Conservation (phyloP, 2,113 vertebrate species). For the Psephotus haematonotus region DNA sequence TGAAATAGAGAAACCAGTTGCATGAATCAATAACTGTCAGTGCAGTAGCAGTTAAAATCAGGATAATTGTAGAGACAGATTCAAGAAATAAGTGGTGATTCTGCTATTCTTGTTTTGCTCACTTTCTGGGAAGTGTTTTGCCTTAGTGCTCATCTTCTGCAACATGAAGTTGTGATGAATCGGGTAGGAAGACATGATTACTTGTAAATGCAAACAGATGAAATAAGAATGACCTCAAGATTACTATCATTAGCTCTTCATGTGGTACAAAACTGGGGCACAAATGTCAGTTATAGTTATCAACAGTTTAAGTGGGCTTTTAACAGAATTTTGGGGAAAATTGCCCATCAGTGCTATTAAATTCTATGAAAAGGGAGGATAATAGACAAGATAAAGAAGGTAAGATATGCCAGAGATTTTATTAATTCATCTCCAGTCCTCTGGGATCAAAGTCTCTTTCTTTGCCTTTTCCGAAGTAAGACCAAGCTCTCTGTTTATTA, state of each 20-base stretch:
- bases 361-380: not conserved
- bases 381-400: not conserved
- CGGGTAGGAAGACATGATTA: not conserved
- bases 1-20: not conserved
- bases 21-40: not conserved
- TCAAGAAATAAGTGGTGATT: not conserved
- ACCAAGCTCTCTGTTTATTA: not conserved
- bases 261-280: not conserved
- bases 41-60: not conserved
- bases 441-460: not conserved
- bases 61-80: not conserved
- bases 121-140: rapidly evolving
- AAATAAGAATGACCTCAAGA: not conserved
- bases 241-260: not conserved
- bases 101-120: not conserved
- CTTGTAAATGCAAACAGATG: not conserved
- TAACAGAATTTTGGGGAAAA: not conserved
- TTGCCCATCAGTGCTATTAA: not conserved
- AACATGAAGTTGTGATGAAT: not conserved
- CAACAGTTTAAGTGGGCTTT: not conserved
- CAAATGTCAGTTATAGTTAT: not conserved
- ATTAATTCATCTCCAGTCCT: not conserved
- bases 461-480: not conserved
- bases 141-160: not conserved
- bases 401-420: not conserved